Base-by-base conservation (phyloP, 2,888 invertebrate genomes). In the Melanotus villosus region DNA sequence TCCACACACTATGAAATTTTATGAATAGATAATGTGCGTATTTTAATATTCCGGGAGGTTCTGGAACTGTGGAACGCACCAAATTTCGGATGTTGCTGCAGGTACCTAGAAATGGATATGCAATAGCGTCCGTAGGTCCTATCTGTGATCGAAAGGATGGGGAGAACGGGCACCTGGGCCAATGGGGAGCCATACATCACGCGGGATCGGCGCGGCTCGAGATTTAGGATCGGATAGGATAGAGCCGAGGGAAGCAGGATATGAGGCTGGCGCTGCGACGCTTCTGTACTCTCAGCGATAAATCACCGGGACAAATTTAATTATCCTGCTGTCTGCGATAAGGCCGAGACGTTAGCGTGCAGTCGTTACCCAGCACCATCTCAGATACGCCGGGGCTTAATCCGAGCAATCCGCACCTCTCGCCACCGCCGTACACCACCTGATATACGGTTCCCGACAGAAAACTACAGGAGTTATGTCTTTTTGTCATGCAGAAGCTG, bases 301-400 rank as follows among this genome's bases (percentile, higher is more conserved):
- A 86, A 87, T 87, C 87, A 86, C 85, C 79, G 81, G 84, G 87
- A 87, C 87, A 87, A 87, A 87, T 87, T 87, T 87, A 87, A 87
- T 87, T 87, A 87, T 87, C 87, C 86, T 85, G 84, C 84, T 85
- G 86, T 86, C 86, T 85, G 83, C 84, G 86, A 86, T 86, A 87
- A 86, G 85, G 83, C 83, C 77, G 71, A 71, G 71, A 71, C 71
- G 71, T 71, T 68, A 67, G 70, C 70, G 66, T 66, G 67, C 67
- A 70, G 70, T 70, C 70, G 70, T 70, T 70, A 70, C 70, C 70
- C 70, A 52, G 52, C 67, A 70, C 70, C 70, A 67, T 70, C 70
- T 67, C 70, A 59, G 70, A 70, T 70, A 67, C 70, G 65, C 62
- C 56, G 63, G 64, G 60, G 63, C 67, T 64, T 70, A 70, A 70